These are phyloP conservation scores for Ceratina calcarata DNA, from an alignment of 1,140 invertebrate genomes.

Conservation along the genomic window DNA sequence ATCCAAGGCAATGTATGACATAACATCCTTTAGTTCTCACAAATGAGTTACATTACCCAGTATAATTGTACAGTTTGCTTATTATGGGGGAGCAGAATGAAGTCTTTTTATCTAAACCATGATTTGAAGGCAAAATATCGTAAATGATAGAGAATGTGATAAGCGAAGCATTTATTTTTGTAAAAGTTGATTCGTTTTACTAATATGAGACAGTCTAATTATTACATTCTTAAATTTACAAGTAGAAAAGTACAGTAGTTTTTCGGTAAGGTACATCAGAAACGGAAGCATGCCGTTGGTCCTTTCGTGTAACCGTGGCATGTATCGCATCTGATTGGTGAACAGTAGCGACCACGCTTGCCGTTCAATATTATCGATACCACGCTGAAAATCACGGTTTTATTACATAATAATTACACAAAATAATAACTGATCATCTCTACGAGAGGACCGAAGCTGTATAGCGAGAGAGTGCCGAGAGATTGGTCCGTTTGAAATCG, in stretches of 20 bases:
- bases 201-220: not conserved
- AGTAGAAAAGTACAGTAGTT: not conserved
- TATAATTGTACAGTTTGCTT: slow-evolving; percentile 17
- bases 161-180: too few species aligned
- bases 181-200: too few species aligned
- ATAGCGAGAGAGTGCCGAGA: not conserved
- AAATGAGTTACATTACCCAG: slow-evolving; percentile 15
- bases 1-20: slow-evolving; percentile 40
- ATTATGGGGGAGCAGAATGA: not conserved
- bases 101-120: not conserved
- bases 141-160: not conserved
- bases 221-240: not conserved
- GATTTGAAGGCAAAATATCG: not conserved
- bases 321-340: slow-evolving; percentile 25
- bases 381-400: slow-evolving; percentile 28
- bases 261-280: not conserved
- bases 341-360: not conserved
- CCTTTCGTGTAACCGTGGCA: not conserved
- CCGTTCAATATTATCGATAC: slow-evolving; percentile 16
- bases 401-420: slow-evolving; percentile 57
- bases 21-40: slow-evolving; percentile 33
- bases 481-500: slow-evolving; percentile 33
- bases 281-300: not conserved
- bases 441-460: not conserved
- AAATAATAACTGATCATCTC: slow-evolving; percentile 32